These are phyloP conservation scores for Falco novaeseelandiae DNA, from an alignment of 2,797 vertebrate genomes.

Conservation along the genomic window DNA sequence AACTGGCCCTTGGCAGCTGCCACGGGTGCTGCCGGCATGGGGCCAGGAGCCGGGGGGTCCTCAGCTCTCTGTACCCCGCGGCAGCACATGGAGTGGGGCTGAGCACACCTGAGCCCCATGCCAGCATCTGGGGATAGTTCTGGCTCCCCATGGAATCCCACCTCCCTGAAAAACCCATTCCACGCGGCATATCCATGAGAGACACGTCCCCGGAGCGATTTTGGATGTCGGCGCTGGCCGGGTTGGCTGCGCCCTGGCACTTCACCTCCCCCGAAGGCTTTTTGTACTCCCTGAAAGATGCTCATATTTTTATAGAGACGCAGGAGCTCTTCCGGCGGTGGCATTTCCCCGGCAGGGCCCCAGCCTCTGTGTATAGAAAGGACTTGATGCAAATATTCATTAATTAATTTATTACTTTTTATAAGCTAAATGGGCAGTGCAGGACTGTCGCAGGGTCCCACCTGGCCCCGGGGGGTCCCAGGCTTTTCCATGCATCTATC, in stretches of 20 bases:
- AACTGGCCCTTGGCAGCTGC: neutral
- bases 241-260: neutral
- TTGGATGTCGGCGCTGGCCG: neutral
- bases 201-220: neutral
- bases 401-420: constrained; percentile 87
- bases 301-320: constrained; percentile 33
- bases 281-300: constrained; percentile 39
- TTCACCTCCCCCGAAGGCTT: neutral
- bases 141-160: neutral
- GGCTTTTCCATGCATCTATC: neutral
- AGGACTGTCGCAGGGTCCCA: neutral
- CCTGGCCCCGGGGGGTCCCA: neutral
- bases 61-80: neutral
- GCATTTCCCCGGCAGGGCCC: constrained; percentile 1
- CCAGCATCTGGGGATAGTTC: neutral
- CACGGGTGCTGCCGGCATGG: neutral
- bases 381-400: constrained; percentile 44
- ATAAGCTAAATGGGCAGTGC: constrained; percentile 67
- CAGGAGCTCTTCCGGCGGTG: neutral
- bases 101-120: neutral
- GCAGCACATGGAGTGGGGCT: neutral
- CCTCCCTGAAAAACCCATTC: neutral
- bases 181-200: neutral
- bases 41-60: neutral
- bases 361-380: constrained; percentile 71